Evolutionary conservation across 1,140 invertebrate species (phyloP).

Genomic region (Lordiphosa collinella): DNA sequence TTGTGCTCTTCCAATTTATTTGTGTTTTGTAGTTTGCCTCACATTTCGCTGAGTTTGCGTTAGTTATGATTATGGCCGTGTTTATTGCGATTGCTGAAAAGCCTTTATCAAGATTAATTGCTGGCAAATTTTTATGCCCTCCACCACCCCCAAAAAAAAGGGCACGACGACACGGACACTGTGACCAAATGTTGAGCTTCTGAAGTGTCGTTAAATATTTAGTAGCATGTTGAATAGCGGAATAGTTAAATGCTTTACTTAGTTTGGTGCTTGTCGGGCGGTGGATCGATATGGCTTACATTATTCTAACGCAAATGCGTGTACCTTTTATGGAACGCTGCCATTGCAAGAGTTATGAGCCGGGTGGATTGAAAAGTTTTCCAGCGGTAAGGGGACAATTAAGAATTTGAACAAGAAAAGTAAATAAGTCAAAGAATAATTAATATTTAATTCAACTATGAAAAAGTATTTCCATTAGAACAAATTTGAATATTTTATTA

Average conservation of each 20-base stretch:
- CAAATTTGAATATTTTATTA: too few relatives aligned
- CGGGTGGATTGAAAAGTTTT: too few relatives aligned
- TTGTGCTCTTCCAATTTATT: constrained; percentile 57
- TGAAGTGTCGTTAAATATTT: constrained; percentile 27
- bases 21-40: constrained; percentile 43
- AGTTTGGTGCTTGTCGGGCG: background rate
- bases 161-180: too few relatives aligned
- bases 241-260: constrained; percentile 30
- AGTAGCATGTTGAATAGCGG: constrained; percentile 15
- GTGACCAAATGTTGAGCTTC: constrained; percentile 26
- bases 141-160: background rate
- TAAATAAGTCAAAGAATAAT: too few relatives aligned
- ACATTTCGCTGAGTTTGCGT: constrained; percentile 22
- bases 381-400: too few relatives aligned
- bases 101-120: constrained; percentile 71
- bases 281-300: constrained; percentile 43
- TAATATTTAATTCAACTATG: too few relatives aligned
- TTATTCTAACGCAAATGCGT: constrained; percentile 46
- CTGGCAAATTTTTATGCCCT: constrained; percentile 66
- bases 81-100: constrained; percentile 71
- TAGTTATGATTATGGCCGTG: constrained; percentile 76
- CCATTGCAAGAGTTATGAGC: too few relatives aligned
- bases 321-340: constrained; percentile 9
- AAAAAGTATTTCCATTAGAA: too few relatives aligned
- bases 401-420: too few relatives aligned